Conservation (phyloP, 2,888 invertebrate species). For the Idaea straminata region DNA sequence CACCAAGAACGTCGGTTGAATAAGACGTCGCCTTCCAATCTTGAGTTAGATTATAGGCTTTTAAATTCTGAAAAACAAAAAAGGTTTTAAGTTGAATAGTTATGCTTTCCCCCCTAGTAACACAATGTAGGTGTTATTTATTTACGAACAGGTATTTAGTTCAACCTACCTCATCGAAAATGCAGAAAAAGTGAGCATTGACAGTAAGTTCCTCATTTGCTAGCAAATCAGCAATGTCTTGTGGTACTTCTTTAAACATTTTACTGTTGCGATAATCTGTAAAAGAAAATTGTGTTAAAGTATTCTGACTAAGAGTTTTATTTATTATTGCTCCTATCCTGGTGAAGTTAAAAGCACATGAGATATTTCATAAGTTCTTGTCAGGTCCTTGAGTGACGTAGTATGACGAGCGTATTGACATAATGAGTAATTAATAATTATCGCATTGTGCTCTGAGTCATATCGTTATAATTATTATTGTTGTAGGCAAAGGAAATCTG, state of each 20-base stretch:
- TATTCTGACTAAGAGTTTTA: no score
- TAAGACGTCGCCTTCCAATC: slow-evolving; percentile 86
- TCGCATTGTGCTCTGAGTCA: no score
- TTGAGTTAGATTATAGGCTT: slow-evolving; percentile 72
- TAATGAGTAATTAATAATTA: no score
- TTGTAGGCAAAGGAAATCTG: no score
- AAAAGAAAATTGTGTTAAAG: slow-evolving; percentile 14
- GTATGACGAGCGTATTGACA: no score
- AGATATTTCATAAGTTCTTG: no score
- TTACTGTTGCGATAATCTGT: slow-evolving; percentile 82
- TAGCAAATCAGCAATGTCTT: slow-evolving; percentile 80
- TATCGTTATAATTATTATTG: no score
- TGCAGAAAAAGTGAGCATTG: slow-evolving; percentile 87
- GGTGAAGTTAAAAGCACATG: no score
- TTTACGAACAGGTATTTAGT: not conserved
- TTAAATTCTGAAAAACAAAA: slow-evolving; percentile 54
- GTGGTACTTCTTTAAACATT: slow-evolving; percentile 82
- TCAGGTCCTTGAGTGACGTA: no score
- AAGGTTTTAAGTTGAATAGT: not conserved
- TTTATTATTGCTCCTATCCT: no score
- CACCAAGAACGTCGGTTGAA: slow-evolving; percentile 82
- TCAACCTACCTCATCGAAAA: slow-evolving; percentile 78
- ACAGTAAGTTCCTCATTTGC: slow-evolving; percentile 83
- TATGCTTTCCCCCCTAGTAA: not conserved
- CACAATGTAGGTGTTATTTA: not conserved